Percentiles rank a stretch among this genome's conserved stretches.
Conservation (phyloP, 23 tunicate genomes). For the Trididemnum nubilum region DNA sequence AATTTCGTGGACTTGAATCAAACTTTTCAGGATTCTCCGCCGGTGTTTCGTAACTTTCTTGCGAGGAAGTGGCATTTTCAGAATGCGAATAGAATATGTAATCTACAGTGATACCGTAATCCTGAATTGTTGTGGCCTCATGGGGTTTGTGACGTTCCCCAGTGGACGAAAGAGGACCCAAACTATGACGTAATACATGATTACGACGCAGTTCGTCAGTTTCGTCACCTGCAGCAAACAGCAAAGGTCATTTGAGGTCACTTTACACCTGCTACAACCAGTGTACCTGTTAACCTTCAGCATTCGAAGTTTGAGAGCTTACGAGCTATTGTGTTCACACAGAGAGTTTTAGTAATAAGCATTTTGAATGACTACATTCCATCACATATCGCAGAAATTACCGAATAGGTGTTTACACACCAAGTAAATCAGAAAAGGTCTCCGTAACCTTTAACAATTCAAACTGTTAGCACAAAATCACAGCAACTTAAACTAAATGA, state of each 20-base stretch:
- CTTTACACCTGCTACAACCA: no score
- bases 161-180: constrained; percentile 54
- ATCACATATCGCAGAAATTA: no score
- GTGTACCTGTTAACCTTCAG: no score
- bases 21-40: neutral
- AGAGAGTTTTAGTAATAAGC: neutral
- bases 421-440: no score
- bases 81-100: constrained; percentile 65
- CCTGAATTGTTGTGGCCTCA: constrained; percentile 71
- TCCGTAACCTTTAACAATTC: no score
- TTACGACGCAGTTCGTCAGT: neutral
- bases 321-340: no score
- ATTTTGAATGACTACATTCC: neutral
- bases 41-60: neutral
- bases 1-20: neutral
- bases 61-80: neutral
- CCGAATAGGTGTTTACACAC: no score
- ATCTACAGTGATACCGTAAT: constrained; percentile 80
- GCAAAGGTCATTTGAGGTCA: no score
- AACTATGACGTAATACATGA: constrained; percentile 27
- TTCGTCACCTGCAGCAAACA: constrained; percentile 14
- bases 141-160: constrained; percentile 24
- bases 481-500: no score
- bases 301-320: no score
- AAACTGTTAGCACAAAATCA: no score